Percentiles rank a stretch among this genome's conserved stretches.
Conservation (phyloP, 1,140 invertebrate genomes). For the Platorchestia sp. region DNA sequence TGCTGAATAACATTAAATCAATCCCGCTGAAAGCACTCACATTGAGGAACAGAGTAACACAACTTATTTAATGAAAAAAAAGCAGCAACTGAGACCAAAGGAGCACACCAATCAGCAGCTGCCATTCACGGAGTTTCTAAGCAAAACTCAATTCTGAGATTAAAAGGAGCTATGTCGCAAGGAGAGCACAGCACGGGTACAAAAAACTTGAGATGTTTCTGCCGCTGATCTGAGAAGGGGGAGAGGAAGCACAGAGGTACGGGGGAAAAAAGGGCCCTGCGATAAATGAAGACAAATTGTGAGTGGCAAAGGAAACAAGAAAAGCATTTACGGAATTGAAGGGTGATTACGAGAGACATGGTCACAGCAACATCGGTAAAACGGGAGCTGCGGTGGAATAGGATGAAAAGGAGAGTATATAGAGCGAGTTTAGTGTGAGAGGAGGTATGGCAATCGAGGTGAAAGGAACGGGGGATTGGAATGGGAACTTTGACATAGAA, state of each 20-base stretch:
- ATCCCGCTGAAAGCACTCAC: neutral
- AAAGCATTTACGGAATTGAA: slow-evolving; percentile 53
- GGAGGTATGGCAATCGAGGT: too few relatives aligned
- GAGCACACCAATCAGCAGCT: neutral
- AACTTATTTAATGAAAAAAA: neutral
- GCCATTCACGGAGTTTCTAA: neutral
- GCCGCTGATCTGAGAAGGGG: neutral
- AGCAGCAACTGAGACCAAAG: neutral
- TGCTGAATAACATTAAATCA: neutral
- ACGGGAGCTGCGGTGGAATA: neutral
- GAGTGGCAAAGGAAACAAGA: slow-evolving; percentile 23
- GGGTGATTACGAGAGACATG: slow-evolving; percentile 31
- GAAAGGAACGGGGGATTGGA: too few relatives aligned
- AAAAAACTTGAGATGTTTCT: neutral
- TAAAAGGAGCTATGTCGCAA: neutral
- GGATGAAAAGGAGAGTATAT: too few relatives aligned
- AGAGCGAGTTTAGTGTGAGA: too few relatives aligned
- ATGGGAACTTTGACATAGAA: neutral
- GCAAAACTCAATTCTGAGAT: neutral
- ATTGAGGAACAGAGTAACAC: neutral
- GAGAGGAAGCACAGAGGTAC: neutral
- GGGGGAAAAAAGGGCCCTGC: neutral
- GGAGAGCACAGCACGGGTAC: neutral
- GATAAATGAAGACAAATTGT: slow-evolving; percentile 50
- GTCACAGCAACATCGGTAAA: neutral